Evolutionary conservation across 2,797 vertebrate genomes (phyloP).

Genomic region (Girardinus metallicus): DNA sequence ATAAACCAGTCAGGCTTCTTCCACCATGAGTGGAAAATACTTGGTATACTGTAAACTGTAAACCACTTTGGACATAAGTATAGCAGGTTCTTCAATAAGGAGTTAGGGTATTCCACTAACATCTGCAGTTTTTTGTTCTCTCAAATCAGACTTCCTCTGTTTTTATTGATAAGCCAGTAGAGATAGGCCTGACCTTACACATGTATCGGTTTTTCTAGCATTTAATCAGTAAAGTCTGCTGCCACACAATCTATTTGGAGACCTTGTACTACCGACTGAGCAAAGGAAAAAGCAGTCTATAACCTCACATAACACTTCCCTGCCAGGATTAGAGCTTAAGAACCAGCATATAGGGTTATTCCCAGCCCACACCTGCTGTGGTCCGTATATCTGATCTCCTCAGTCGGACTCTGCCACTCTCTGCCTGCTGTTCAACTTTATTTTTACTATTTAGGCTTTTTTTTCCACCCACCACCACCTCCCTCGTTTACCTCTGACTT

Average conservation of each 20-base stretch:
- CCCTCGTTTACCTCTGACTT: slow-evolving; percentile 87
- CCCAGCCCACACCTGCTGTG: slow-evolving; percentile 39
- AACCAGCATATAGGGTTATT: slow-evolving; percentile 42
- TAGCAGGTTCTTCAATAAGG: background rate
- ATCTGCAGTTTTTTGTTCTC: background rate
- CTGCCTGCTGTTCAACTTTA: slow-evolving; percentile 35
- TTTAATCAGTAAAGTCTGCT: slow-evolving; percentile 9
- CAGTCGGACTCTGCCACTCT: slow-evolving; percentile 11
- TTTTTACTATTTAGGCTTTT: slow-evolving; percentile 30
- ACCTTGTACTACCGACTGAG: slow-evolving; percentile 24
- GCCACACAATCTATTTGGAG: slow-evolving; percentile 17
- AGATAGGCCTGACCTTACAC: background rate
- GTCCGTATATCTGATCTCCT: slow-evolving; percentile 21
- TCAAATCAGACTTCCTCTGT: background rate
- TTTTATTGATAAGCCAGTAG: background rate
- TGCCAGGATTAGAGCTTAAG: slow-evolving; percentile 59
- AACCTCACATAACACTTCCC: slow-evolving; percentile 36
- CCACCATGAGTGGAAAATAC: background rate
- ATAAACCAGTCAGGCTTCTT: background rate
- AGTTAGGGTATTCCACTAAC: background rate
- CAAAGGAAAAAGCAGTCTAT: slow-evolving; percentile 29
- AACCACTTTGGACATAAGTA: background rate
- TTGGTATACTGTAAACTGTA: background rate
- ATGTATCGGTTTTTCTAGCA: slow-evolving; percentile 12
- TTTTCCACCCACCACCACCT: background rate